Base-by-base conservation (phyloP, 2,113 vertebrate genomes). In the Smithornis capensis region DNA sequence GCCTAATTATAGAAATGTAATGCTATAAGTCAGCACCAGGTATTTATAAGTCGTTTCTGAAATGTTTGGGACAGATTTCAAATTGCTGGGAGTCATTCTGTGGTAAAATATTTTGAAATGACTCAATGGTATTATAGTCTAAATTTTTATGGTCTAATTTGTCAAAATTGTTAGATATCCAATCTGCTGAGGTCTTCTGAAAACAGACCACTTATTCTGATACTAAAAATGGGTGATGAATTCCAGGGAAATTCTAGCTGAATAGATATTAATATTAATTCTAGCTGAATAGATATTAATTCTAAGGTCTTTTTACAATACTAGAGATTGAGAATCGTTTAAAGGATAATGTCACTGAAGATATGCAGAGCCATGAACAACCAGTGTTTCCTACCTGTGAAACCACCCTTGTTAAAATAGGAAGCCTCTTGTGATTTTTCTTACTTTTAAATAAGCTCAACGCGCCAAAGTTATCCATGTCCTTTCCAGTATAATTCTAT, bases 391-490 rank as follows among this genome's bases (percentile, higher is more conserved):
- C 33, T 77, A 27, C 55, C 79, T 80, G 29, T 86, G 55, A 93
- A 94, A 45, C 10, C 8, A 45, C 4, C 14, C n/a, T 76, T 85
- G 12, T 24, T 87, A 62, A 89, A 94, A 77, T 38, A 69, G 37
- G 38, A 86, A 76, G 17, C 16, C 59, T 77, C 64, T 77, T 77
- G 49, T 37, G 67, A 70, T 83, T 91, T 80, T 79, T 73, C 38
- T 71, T 87, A 63, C 18, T 82, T 91, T 92, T 78, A 79, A 25
- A 82, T 57, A 94, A 82, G 80, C n/a, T 85, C 23, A 93, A 64
- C 23, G 29, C 64, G 47, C 27, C 80, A 82, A 90, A 91, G 38
- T 93, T 95, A 77, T 91, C 95, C 90, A 79, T 35, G 71, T 76
- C 27, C 33, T 87, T 95, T 92, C 75, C n/a, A 64, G 44, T 45